Base-by-base conservation (phyloP, 2,113 vertebrate genomes). In the Centrocercus urophasianus region DNA sequence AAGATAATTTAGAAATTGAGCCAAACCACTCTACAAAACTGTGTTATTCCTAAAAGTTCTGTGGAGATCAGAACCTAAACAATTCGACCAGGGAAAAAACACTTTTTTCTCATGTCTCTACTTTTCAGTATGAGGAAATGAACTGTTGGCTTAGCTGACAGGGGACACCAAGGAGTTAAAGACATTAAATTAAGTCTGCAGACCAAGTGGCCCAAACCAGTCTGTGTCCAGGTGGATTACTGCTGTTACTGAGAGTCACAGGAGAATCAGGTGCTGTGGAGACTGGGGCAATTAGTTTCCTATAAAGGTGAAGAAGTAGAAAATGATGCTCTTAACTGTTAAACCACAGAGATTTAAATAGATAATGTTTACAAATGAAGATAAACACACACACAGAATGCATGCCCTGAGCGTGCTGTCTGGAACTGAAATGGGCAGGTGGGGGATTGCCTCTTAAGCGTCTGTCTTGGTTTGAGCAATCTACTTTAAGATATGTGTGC, bases 1-100 rank as follows among this genome's bases (percentile, higher is more conserved):
- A 65, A 69, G n/a, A 66, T 70, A 69, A 83, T 65, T 92, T 47
- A 54, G 60, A 80, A 87, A 64, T 48, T 61, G 83, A 89, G 63
- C 45, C 67, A 80, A 94, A 66, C 19, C 40, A 36, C 20, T 57
- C 22, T 21, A 76, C 52, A 82, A 89, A 79, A 60, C 13, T 24
- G 38, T 40, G 27, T 18, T 79, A 47, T 74, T 89, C 89, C 34
- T 52, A 60, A 56, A 30, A 50, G 43, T 64, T 52, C 56, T 81
- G 21, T 60, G 71, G 61, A 50, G 32, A 57, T 50, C 72, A 80
- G 72, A 77, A 76, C 22, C 17, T 42, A 22, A 48, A 22, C 27
- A 60, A 7, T 48, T 85, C 73, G 59, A 38, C 17, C 8, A 59
- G 22, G 43, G 48, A 86, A 70, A 86, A 66, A 88, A 80, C 10